phyloP scores from a whole-genome alignment of 2,797 vertebrate species.

The Tolypeutes matacus region DNA sequence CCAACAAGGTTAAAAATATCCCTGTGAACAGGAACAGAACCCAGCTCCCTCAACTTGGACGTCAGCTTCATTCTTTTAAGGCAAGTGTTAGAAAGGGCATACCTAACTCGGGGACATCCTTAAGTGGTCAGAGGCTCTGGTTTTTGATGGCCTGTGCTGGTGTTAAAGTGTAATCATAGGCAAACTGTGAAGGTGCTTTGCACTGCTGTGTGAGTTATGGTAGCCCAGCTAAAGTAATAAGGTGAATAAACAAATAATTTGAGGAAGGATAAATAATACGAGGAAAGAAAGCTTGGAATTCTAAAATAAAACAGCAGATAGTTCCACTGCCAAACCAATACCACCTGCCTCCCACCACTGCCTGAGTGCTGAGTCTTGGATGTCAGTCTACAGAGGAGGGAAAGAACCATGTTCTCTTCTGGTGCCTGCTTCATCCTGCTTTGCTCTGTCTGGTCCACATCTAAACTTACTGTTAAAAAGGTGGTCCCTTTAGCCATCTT shows the following conservation, averaged over 20 bases:
- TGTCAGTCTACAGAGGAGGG: not conserved
- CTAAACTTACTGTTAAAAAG: not conserved
- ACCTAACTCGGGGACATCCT: not conserved
- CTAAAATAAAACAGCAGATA: not conserved
- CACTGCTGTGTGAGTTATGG: not conserved
- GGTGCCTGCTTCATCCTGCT: not conserved
- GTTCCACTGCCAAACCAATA: not conserved
- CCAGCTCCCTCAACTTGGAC: not conserved
- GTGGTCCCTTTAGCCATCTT: not conserved
- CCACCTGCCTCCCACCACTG: not conserved
- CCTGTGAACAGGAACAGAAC: not conserved
- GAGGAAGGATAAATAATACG: not conserved
- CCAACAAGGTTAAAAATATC: not conserved
- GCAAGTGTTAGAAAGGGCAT: not conserved
- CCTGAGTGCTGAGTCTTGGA: not conserved
- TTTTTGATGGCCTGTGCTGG: not conserved
- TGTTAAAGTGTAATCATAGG: not conserved
- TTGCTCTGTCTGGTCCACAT: not conserved
- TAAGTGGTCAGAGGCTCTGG: not conserved
- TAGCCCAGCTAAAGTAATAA: not conserved
- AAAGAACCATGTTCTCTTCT: not conserved
- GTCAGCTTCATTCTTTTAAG: conserved; percentile 3
- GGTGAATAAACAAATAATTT: not conserved
- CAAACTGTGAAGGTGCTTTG: not conserved
- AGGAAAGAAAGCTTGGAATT: not conserved